Base-by-base conservation (phyloP, 2,113 vertebrate species). In the Murina feae region DNA sequence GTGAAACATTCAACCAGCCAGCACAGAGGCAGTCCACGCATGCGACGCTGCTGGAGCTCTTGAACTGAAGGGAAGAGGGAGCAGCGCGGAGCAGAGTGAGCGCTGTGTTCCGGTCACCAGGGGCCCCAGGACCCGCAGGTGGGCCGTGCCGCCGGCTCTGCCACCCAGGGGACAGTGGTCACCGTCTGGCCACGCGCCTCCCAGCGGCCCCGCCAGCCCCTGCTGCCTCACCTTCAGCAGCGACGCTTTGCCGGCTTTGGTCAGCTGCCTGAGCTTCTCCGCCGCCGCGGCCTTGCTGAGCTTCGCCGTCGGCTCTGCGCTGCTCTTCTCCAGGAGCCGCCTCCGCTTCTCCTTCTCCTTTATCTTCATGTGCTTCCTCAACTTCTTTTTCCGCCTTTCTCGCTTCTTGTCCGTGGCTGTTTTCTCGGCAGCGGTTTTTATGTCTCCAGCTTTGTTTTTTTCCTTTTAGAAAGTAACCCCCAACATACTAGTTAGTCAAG, bases 381-480 rank as follows among this genome's bases (percentile, higher is more conserved):
- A 94, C 97, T 99, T 99, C 96, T 99, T 99, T 97, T 98, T 98
- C 63, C 99, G 98, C 53, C 98, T 98, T 71, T 99, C 99, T 3
- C 99, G 98, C 85, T 99, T 99, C 98, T 98, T 99, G 97, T 99
- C 99, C 2, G 99, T 99, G 49, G 97, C 49, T 2, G 99, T 99
- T 98, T 99, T 99, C 97, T 99, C 99, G 0, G 98, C 97, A 68
- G 98, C 97, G 9, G 99, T 98, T 94, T 99, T 98, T 37, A 99
- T 1, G 89, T 99, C 99, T 75, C 99, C 99, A 5, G 98, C 99
- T 98, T 99, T 99, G 98, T 98, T 99, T 98, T 99, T 99, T 95
- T 99, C 99, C 99, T 99, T 90, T 94, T 94, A 76, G 75, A 86
- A 49, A 82, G 0, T 4, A 28, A 78, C 42, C 51, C 55, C 60